Percentiles rank a stretch among this genome's conserved stretches.
Evolutionary conservation across 2,888 invertebrate genomes (phyloP).

Genomic region (Caradrina clavipalpis): DNA sequence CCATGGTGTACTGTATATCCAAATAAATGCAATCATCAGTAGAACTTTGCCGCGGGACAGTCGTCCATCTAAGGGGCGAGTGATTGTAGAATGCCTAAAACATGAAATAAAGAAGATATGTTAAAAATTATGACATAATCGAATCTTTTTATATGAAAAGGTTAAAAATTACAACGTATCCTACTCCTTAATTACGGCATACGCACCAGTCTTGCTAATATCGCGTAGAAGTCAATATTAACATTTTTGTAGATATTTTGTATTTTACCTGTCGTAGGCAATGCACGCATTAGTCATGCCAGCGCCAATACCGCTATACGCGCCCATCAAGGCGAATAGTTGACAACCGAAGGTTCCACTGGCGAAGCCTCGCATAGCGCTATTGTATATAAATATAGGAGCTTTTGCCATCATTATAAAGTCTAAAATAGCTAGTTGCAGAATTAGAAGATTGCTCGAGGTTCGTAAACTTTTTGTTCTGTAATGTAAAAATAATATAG

Average conservation of each 20-base stretch:
- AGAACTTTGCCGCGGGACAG: conserved; percentile 95
- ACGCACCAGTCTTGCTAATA: neutral
- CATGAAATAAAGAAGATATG: neutral
- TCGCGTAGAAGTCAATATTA: neutral
- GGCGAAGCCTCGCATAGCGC: conserved; percentile 94
- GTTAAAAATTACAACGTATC: too few relatives aligned
- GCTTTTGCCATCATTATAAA: conserved; percentile 97
- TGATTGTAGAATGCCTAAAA: conserved; percentile 92
- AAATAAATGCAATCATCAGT: conserved; percentile 93
- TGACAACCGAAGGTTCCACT: conserved; percentile 94
- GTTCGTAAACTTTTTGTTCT: conserved; percentile 94
- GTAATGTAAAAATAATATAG: conserved; percentile 53
- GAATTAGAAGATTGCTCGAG: conserved; percentile 96
- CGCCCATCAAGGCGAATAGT: conserved; percentile 94
- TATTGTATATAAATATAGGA: conserved; percentile 96
- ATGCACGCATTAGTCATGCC: conserved; percentile 96
- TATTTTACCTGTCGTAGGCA: conserved; percentile 93
- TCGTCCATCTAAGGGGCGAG: conserved; percentile 95
- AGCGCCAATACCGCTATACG: conserved; percentile 95
- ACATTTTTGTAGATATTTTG: neutral
- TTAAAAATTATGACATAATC: neutral
- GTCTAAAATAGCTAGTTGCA: conserved; percentile 95
- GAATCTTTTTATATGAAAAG: too few relatives aligned
- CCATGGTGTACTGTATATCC: conserved; percentile 96
- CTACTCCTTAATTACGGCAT: too few relatives aligned